Conservation (phyloP, 2,888 invertebrate genomes). For the Andrena haemorrhoa region DNA sequence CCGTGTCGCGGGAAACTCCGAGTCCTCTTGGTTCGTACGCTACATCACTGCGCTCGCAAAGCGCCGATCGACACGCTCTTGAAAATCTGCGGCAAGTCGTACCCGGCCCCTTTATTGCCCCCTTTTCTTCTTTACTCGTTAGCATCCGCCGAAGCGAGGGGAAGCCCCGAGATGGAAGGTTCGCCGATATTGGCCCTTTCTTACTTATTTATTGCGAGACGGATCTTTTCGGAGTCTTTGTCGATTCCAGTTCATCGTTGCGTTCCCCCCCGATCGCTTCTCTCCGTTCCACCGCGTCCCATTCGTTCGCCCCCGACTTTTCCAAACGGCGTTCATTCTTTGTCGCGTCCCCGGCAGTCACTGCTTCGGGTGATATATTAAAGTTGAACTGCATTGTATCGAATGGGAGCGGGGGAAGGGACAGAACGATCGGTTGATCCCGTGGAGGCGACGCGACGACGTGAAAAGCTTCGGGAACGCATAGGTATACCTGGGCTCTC, state of each 20-base stretch:
- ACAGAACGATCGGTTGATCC: slow-evolving; percentile 67
- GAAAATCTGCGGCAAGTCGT: not conserved
- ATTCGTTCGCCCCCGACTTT: not conserved
- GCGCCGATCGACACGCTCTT: not conserved
- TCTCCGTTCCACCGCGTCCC: not conserved
- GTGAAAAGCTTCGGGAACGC: slow-evolving; percentile 57
- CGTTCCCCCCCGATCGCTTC: slow-evolving; percentile 28
- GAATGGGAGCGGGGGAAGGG: slow-evolving; percentile 36
- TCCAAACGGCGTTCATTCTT: slow-evolving; percentile 34
- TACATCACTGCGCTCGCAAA: not conserved
- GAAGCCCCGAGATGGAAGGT: slow-evolving; percentile 28
- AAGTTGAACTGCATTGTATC: slow-evolving; percentile 70
- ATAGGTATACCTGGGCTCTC: slow-evolving; percentile 21
- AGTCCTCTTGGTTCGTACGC: not conserved
- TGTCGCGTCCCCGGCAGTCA: slow-evolving; percentile 45
- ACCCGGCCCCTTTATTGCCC: slow-evolving; percentile 11
- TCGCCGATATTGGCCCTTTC: slow-evolving; percentile 49
- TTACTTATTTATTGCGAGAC: slow-evolving; percentile 49
- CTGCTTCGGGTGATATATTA: slow-evolving; percentile 74
- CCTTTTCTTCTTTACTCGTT: slow-evolving; percentile 3
- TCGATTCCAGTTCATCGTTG: slow-evolving; percentile 53
- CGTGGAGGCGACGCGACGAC: slow-evolving; percentile 61
- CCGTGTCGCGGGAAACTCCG: too few species aligned
- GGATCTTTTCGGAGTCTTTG: slow-evolving; percentile 46
- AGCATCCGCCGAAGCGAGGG: slow-evolving; percentile 25